Conservation (phyloP, 2,113 vertebrate genomes). For the Diphyllodes magnificus region DNA sequence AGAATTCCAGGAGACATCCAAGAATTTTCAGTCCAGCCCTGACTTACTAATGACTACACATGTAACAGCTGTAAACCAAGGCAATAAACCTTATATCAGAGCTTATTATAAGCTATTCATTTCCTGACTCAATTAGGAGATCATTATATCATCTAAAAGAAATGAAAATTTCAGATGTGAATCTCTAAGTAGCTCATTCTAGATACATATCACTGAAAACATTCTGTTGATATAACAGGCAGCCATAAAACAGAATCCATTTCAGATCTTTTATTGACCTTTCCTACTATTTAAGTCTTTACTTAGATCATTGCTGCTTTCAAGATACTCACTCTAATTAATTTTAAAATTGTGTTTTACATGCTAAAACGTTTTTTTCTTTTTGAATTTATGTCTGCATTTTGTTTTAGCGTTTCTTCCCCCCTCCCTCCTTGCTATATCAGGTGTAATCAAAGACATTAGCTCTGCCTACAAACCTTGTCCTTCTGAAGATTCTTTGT, state of each 20-base stretch:
- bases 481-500: neutral
- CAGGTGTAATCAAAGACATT: neutral
- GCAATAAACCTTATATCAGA: neutral
- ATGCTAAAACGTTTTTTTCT: neutral
- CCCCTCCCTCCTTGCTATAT: accelerated
- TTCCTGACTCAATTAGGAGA: neutral
- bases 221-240: neutral
- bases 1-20: neutral
- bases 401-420: neutral
- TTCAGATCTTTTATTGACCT: neutral
- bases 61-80: neutral
- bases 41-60: neutral
- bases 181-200: neutral
- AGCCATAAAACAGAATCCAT: neutral
- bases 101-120: neutral
- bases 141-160: neutral
- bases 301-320: neutral
- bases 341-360: neutral
- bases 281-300: neutral
- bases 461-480: neutral
- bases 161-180: neutral
- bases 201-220: neutral
- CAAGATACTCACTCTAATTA: neutral
- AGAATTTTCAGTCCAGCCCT: neutral
- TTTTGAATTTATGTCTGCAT: neutral